Percentiles rank a stretch among this genome's conserved stretches.
Evolutionary conservation across 2,888 invertebrate species (phyloP).

Genomic region (Hyposoter didymator): DNA sequence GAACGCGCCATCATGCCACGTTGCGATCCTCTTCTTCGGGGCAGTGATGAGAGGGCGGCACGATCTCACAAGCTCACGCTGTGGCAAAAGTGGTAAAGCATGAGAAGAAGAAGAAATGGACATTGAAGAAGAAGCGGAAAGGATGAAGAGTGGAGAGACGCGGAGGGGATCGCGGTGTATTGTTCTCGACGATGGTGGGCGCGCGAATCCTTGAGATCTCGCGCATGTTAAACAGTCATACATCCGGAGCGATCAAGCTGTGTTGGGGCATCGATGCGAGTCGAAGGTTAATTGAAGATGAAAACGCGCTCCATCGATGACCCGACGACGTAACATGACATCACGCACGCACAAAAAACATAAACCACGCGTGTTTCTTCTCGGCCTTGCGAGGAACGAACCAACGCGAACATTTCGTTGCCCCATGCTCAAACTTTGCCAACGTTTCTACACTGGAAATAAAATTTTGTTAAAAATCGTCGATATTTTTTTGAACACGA

Average conservation of each 20-base stretch:
- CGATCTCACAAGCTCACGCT: slow-evolving; percentile 34
- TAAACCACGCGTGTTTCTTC: slow-evolving; percentile 17
- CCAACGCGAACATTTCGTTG: slow-evolving; percentile 3
- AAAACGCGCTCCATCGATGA: slow-evolving; percentile 75
- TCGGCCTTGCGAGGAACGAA: slow-evolving; percentile 49
- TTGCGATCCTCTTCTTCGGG: slow-evolving; percentile 59
- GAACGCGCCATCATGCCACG: slow-evolving; percentile 63
- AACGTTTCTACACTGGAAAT: not conserved
- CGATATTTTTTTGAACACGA: too few species aligned
- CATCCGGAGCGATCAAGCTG: slow-evolving; percentile 70
- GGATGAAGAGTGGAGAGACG: slow-evolving; percentile 38
- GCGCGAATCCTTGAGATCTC: slow-evolving; percentile 76
- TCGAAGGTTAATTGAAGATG: slow-evolving; percentile 80
- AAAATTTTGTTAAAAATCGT: too few species aligned
- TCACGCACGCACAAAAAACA: slow-evolving; percentile 62
- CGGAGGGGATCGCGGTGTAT: slow-evolving; percentile 39
- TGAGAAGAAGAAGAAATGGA: slow-evolving; percentile 19
- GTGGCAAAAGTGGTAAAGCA: slow-evolving; percentile 26
- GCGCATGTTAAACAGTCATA: slow-evolving; percentile 42
- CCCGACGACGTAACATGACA: slow-evolving; percentile 75
- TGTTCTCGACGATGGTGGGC: slow-evolving; percentile 64
- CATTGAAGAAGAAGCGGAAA: slow-evolving; percentile 27
- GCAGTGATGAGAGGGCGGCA: slow-evolving; percentile 58
- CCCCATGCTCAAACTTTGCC: not conserved
- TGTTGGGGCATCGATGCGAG: slow-evolving; percentile 73